Conservation (phyloP, 2,113 vertebrate genomes). For the Atherinomorus stipes region DNA sequence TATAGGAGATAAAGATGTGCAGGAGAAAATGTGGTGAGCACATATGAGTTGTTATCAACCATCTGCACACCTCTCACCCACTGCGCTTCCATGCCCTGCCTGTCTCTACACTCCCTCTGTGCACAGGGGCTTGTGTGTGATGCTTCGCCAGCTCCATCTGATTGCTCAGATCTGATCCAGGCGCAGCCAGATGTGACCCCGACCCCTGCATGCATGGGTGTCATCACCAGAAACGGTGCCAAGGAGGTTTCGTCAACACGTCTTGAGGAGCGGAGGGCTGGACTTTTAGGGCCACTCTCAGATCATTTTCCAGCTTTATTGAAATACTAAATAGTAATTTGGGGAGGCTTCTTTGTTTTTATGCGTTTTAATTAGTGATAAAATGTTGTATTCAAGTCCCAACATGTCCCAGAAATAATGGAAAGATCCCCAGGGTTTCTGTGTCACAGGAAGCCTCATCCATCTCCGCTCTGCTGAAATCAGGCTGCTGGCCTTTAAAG, state of each 20-base stretch:
- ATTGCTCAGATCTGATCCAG: slow-evolving; percentile 65
- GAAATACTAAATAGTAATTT: background rate
- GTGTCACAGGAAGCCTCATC: slow-evolving; percentile 25
- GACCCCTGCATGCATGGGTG: slow-evolving; percentile 43
- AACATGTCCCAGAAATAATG: slow-evolving; percentile 16
- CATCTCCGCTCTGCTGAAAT: slow-evolving; percentile 24
- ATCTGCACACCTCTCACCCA: slow-evolving; percentile 60
- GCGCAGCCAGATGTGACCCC: slow-evolving; percentile 71
- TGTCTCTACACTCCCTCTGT: slow-evolving; percentile 29
- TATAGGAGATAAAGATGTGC: slow-evolving; percentile 11
- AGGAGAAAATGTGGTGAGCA: slow-evolving; percentile 43
- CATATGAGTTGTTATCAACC: slow-evolving; percentile 60
- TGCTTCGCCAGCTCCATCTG: slow-evolving; percentile 70
- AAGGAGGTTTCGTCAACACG: slow-evolving; percentile 8
- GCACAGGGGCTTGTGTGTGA: slow-evolving; percentile 51
- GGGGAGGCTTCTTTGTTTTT: rapidly evolving
- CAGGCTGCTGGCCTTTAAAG: slow-evolving; percentile 44
- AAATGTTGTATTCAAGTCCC: slow-evolving; percentile 22
- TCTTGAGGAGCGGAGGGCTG: background rate
- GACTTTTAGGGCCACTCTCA: background rate
- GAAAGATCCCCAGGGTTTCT: slow-evolving; percentile 6
- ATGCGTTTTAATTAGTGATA: slow-evolving; percentile 13
- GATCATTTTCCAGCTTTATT: background rate
- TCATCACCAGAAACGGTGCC: slow-evolving; percentile 47
- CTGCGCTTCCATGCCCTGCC: slow-evolving; percentile 17